Evolutionary conservation across 2,888 invertebrate genomes (phyloP).

Genomic region (Seira sanloemensis): DNA sequence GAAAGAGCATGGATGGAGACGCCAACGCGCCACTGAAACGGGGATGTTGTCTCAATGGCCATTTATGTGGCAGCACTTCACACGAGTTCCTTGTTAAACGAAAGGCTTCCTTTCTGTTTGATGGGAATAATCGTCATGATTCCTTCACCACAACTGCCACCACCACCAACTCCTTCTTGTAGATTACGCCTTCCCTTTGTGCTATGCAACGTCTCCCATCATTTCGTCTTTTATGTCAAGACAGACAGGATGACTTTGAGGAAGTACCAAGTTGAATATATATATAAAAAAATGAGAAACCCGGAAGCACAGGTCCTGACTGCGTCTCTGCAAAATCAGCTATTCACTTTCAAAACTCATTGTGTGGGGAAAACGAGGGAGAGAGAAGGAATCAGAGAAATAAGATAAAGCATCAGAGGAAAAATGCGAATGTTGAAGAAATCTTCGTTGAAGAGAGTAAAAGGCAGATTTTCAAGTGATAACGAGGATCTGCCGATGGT

Average conservation of each 20-base stretch:
- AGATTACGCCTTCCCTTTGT: too few species aligned
- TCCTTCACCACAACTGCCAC: not conserved
- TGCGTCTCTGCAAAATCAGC: not conserved
- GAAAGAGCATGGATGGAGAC: too few species aligned
- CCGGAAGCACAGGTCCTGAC: slow-evolving; percentile 38
- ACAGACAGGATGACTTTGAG: slow-evolving; percentile 22
- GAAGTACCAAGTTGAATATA: slow-evolving; percentile 39
- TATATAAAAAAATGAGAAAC: slow-evolving; percentile 40
- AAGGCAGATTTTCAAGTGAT: slow-evolving; percentile 12
- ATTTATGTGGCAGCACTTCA: too few species aligned
- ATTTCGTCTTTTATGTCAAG: not conserved
- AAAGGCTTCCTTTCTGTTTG: too few species aligned
- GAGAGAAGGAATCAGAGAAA: not conserved
- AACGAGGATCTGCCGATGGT: not conserved
- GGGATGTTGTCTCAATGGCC: too few species aligned
- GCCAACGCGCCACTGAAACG: too few species aligned
- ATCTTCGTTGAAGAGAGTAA: too few species aligned
- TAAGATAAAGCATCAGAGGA: too few species aligned
- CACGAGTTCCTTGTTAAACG: too few species aligned
- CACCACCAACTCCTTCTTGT: not conserved
- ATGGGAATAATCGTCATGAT: not conserved
- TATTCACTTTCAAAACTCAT: slow-evolving; percentile 8
- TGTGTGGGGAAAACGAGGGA: slow-evolving; percentile 2
- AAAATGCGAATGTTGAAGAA: not conserved
- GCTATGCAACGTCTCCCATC: too few species aligned